Base-by-base conservation (phyloP, 2,797 vertebrate genomes). In the Potorous gilbertii region DNA sequence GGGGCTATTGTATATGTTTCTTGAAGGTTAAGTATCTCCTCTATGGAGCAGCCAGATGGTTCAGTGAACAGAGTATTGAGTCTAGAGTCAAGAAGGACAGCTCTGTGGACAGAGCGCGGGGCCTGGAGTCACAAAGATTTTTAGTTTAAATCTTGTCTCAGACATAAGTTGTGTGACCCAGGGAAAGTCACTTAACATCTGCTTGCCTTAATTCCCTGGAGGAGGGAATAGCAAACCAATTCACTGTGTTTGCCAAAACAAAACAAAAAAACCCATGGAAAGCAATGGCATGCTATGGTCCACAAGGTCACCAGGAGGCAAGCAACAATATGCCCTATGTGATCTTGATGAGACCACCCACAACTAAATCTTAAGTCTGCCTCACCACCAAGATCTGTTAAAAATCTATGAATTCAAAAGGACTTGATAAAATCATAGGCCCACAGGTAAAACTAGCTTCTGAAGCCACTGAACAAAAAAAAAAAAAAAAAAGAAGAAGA, bases 391-490 rank as follows among this genome's bases (percentile, higher is more conserved):
- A 81, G 5, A 46, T 87, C 40, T 95, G n/a, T 92, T 56, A 91
- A 94, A 96, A 93, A 95, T 50, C 40, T 46, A 50, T 5, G 46
- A 91, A 92, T 91, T 87, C 21, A 92, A 46, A 66, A 94, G 93
- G 92, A 96, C 62, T 97, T 97, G 95, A 97, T 95, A 92, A 95
- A 95, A 95, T 54, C 96, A 97, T 1, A 97, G 55, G 93, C 92
- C 81, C 97, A 89, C 91, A 96, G 97, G 96, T 94, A 96, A 95
- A 34, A 18, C 90, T 54, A 55, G 89, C 95, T 98, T 96, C 96
- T 97, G 94, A 93, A 97, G 96, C 62, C 97, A 97, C 95, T 97
- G 95, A 94, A 97, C 97, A 34, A 98, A 97, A 95, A 66, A 57
- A 57, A 62, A 40, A 21, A 12, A 59, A 34, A 62, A 34, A 34